phyloP scores from a whole-genome alignment of 2,888 invertebrate species.

The Heteromyza rotundicornis region DNA sequence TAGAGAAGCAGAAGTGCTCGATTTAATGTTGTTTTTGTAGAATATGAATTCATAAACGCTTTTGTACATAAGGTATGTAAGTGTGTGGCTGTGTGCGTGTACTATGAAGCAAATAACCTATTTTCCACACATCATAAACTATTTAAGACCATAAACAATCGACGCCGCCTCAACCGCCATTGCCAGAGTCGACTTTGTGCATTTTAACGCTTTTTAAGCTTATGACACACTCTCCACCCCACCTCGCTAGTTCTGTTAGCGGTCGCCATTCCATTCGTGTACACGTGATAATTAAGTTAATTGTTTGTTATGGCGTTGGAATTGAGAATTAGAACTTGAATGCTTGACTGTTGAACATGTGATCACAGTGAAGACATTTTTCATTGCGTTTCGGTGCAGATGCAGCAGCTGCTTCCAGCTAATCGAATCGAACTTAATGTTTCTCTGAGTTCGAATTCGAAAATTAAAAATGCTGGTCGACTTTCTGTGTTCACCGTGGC shows the following conservation, averaged over 20 bases:
- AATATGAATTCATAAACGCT: too few species aligned
- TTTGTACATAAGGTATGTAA: too few species aligned
- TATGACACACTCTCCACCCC: not conserved
- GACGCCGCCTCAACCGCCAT: too few species aligned
- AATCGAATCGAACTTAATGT: too few species aligned
- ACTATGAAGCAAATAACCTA: slow-evolving; percentile 42
- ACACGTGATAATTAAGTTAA: slow-evolving; percentile 53
- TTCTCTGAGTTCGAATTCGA: too few species aligned
- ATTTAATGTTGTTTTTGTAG: too few species aligned
- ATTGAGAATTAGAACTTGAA: slow-evolving; percentile 24
- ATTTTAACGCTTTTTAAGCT: slow-evolving; percentile 30
- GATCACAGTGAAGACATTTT: not conserved
- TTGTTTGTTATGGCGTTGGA: slow-evolving; percentile 35
- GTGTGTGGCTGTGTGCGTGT: too few species aligned
- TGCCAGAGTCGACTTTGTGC: too few species aligned
- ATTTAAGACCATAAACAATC: slow-evolving; percentile 19
- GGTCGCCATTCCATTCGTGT: too few species aligned
- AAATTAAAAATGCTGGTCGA: too few species aligned
- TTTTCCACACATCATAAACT: slow-evolving; percentile 48
- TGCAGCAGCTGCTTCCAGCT: too few species aligned
- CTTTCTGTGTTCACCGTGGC: not conserved
- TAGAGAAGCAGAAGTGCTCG: too few species aligned
- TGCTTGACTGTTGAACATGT: not conserved
- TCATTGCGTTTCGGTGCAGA: not conserved
- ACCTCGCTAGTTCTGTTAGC: not conserved